A percentile compares a stretch with the other conserved stretches of the same genome.
Conservation (phyloP, 2,113 vertebrate species). For the Bubalus kerabau region DNA sequence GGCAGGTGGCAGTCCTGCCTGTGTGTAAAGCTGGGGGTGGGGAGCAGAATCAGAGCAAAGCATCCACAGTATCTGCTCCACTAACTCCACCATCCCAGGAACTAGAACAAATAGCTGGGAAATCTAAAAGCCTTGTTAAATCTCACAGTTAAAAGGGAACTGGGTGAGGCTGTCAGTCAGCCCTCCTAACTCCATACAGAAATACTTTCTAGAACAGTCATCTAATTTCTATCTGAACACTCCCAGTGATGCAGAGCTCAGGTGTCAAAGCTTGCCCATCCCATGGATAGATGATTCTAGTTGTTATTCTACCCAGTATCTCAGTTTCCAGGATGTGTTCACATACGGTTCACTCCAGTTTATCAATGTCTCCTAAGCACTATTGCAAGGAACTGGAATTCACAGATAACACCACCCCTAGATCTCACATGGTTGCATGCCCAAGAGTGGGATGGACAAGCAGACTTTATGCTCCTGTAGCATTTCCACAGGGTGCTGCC, state of each 20-base stretch:
- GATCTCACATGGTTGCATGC: fast-evolving
- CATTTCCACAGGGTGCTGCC: neutral
- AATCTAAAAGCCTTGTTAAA: neutral
- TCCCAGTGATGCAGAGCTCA: neutral
- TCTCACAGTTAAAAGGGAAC: neutral
- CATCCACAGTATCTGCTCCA: neutral
- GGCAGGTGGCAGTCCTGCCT: too few relatives aligned
- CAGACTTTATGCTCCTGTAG: neutral
- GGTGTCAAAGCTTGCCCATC: neutral
- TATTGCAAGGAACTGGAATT: neutral
- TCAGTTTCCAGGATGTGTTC: neutral
- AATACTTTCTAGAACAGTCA: neutral
- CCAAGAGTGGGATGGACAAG: neutral
- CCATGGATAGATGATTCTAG: neutral
- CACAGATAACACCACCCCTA: neutral
- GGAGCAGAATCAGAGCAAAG: neutral
- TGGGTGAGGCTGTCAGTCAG: neutral
- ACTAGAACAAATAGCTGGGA: neutral
- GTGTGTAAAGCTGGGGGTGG: neutral
- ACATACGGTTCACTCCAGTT: neutral
- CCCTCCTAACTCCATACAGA: neutral
- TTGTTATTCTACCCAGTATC: neutral
- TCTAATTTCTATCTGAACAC: neutral
- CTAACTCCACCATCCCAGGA: neutral
- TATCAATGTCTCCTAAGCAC: neutral